Percentiles rank a stretch among this genome's conserved stretches.
phyloP scores from a whole-genome alignment of 2,888 invertebrate species.

The Lacanobia oleracea region DNA sequence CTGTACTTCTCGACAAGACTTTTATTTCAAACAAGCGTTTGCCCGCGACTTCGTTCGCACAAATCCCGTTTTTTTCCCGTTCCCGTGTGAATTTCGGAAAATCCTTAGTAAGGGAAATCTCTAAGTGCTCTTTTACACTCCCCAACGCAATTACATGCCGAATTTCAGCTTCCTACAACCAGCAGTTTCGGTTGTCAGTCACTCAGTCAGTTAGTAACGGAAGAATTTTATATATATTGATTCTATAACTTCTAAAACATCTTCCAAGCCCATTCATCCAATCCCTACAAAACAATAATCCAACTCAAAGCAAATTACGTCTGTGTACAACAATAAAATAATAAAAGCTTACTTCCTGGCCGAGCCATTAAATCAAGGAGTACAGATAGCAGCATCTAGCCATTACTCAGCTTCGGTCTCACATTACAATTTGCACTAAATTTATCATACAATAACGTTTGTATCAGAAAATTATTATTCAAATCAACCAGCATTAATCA shows the following conservation, averaged over 20 bases:
- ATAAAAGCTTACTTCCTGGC: slow-evolving; percentile 61
- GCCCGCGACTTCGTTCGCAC: no score
- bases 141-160: no score
- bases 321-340: slow-evolving; percentile 53
- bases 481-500: slow-evolving; percentile 90
- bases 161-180: no score
- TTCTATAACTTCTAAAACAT: neutral
- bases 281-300: slow-evolving; percentile 30
- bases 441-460: slow-evolving; percentile 91
- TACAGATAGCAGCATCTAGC: slow-evolving; percentile 64
- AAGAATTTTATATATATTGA: no score
- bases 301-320: slow-evolving; percentile 42
- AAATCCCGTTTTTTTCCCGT: no score
- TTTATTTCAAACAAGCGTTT: no score
- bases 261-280: neutral
- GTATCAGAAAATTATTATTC: slow-evolving; percentile 90
- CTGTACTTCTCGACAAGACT: no score
- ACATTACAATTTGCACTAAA: slow-evolving; percentile 90
- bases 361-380: slow-evolving; percentile 63
- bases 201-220: no score
- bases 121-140: no score
- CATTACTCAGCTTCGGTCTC: slow-evolving; percentile 73
- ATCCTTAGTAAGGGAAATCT: no score
- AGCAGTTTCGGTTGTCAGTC: no score
- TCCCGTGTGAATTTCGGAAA: no score